A percentile compares a stretch with the other conserved stretches of the same genome.
phyloP scores from a whole-genome alignment of 1,140 invertebrate species.

The Philopotamus ludificatus region DNA sequence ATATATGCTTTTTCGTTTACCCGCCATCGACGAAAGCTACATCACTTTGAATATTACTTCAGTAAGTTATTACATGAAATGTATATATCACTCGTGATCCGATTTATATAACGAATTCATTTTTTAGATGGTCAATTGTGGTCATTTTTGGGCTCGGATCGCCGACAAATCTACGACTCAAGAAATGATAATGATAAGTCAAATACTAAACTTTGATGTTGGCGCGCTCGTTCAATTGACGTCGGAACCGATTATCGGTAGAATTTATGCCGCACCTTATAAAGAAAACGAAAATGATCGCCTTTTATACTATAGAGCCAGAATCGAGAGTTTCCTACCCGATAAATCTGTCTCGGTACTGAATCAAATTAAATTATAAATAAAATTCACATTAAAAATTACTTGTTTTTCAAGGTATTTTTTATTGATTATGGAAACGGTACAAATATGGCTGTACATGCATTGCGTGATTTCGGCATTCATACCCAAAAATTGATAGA shows the following conservation, averaged over 20 bases:
- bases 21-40: slow-evolving; percentile 53
- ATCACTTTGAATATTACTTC: slow-evolving; percentile 52
- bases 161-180: slow-evolving; percentile 47
- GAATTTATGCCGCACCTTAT: slow-evolving; percentile 26
- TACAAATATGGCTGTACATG: slow-evolving; percentile 44
- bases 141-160: slow-evolving; percentile 63
- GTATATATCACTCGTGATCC: slow-evolving; percentile 20
- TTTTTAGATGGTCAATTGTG: slow-evolving; percentile 56
- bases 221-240: not conserved
- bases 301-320: slow-evolving; percentile 42
- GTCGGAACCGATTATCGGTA: slow-evolving; percentile 1
- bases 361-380: not conserved
- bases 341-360: slow-evolving; percentile 49
- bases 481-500: slow-evolving; percentile 30
- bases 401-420: slow-evolving; percentile 54
- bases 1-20: too few species aligned
- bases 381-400: not conserved
- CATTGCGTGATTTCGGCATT: slow-evolving; percentile 39
- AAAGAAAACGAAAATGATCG: not conserved
- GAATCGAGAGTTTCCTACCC: slow-evolving; percentile 44
- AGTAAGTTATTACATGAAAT: slow-evolving; percentile 44
- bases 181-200: slow-evolving; percentile 38
- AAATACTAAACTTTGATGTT: slow-evolving; percentile 44
- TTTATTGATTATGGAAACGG: slow-evolving; percentile 80
- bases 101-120: too few species aligned